A percentile compares a stretch with the other conserved stretches of the same genome.
These are phyloP conservation scores for Delichon dasypus DNA, from an alignment of 2,797 vertebrate species.

Conservation along the genomic window DNA sequence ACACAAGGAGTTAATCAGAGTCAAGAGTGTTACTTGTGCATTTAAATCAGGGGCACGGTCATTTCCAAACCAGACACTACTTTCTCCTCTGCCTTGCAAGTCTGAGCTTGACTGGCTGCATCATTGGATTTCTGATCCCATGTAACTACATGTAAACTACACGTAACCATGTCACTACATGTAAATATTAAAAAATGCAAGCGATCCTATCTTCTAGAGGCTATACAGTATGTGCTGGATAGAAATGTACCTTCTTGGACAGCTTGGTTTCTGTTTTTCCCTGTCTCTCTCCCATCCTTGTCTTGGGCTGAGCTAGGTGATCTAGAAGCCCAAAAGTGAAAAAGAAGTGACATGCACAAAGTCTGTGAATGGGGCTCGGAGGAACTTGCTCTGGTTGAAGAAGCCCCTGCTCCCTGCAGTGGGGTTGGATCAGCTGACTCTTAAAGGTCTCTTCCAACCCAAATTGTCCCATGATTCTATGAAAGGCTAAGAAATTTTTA, in stretches of 20 bases:
- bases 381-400: background rate
- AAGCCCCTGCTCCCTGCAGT: background rate
- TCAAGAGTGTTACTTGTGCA: background rate
- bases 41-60: background rate
- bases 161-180: background rate
- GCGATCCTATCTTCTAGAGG: background rate
- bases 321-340: background rate
- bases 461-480: background rate
- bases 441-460: background rate
- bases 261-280: background rate
- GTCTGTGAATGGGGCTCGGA: rapidly evolving
- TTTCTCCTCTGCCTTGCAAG: background rate
- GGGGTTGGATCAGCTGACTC: background rate
- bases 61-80: background rate
- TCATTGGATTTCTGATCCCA: background rate
- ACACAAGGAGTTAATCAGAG: background rate
- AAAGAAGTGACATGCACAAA: background rate
- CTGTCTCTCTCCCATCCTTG: background rate
- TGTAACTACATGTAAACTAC: background rate
- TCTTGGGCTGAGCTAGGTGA: background rate
- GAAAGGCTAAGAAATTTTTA: background rate
- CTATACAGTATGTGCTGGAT: background rate
- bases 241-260: background rate
- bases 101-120: background rate
- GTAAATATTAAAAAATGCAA: background rate